Conservation (phyloP, 2,113 vertebrate genomes). For the Lycocorax pyrrhopterus region DNA sequence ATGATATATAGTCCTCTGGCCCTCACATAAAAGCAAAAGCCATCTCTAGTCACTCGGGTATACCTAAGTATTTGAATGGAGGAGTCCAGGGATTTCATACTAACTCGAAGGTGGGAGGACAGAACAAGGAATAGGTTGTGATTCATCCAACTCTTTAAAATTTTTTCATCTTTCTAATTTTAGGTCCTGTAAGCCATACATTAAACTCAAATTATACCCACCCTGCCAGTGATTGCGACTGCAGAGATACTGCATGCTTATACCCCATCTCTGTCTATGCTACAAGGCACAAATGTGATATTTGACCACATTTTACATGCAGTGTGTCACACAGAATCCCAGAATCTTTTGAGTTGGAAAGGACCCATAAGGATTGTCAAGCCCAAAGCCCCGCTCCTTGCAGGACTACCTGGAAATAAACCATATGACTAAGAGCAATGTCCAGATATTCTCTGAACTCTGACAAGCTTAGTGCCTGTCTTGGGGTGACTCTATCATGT, state of each 20-base stretch:
- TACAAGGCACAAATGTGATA: background rate
- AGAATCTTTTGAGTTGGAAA: background rate
- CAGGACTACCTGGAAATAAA: background rate
- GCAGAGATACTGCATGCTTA: background rate
- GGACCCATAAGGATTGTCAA: background rate
- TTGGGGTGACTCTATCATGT: no score
- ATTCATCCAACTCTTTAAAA: background rate
- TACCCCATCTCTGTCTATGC: background rate
- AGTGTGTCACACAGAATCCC: background rate
- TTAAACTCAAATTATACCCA: background rate
- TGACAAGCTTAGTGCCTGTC: background rate
- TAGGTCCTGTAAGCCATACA: background rate
- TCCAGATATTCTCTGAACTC: background rate
- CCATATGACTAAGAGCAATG: background rate
- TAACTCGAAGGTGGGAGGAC: background rate
- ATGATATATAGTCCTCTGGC: background rate
- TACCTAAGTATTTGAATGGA: background rate
- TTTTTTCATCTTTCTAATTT: conserved; percentile 1
- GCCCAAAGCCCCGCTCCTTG: background rate
- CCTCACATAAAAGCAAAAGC: background rate
- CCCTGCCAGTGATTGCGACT: background rate
- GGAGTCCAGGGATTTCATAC: background rate
- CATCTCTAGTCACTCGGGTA: background rate
- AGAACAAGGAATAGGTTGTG: background rate
- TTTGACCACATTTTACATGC: background rate